Base-by-base conservation (phyloP, 2,888 invertebrate species). In the Synanthedon andrenaeformis region DNA sequence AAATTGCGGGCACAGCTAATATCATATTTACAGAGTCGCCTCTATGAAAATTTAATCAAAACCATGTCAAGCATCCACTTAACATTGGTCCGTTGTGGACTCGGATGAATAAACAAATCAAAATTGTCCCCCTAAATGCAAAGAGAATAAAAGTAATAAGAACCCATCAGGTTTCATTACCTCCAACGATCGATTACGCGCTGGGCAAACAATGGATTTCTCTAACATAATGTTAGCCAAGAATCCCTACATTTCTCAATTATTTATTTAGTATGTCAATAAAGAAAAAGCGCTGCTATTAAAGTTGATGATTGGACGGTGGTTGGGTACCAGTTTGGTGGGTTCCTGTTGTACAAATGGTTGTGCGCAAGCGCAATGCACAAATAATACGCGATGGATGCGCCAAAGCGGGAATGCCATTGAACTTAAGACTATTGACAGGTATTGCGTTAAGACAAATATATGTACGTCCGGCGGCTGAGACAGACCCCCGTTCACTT, bases 401-500 rank as follows among this genome's bases (percentile, higher is more conserved):
- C 82, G 83, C 84, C 76, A 85, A 85, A 83, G 82, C 79, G 70
- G 74, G 75, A 79, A 79, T 82, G 86, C 82, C 85, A 86, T 82
- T 85, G 86, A 85, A 86, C 85, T 84, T 83, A 74, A n/a, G 74
- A 79, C 76, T 83, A 83, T 86, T 83, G 85, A 86, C 85, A 82
- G 82, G 81, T 83, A 86, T 86, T 84, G 85, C 85, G 85, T 83
- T 84, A 85, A 86, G 77, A 85, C 85, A 85, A 85, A 86, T 79
- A 86, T 72, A 79, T 75, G 82, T 77, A 74, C 45, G 45, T 45
- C 77, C 76, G 79, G 78, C 79, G 77, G 72, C 79, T 78, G 72
- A 79, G 79, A 75, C 77, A 75, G 81, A 80, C 80, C 83, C 76
- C 82, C 81, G 82, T 77, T 83, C 81, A 76, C 81, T 82, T 79